These are phyloP conservation scores for Scaptomyza graminum DNA, from an alignment of 1,140 invertebrate species.

Conservation along the genomic window DNA sequence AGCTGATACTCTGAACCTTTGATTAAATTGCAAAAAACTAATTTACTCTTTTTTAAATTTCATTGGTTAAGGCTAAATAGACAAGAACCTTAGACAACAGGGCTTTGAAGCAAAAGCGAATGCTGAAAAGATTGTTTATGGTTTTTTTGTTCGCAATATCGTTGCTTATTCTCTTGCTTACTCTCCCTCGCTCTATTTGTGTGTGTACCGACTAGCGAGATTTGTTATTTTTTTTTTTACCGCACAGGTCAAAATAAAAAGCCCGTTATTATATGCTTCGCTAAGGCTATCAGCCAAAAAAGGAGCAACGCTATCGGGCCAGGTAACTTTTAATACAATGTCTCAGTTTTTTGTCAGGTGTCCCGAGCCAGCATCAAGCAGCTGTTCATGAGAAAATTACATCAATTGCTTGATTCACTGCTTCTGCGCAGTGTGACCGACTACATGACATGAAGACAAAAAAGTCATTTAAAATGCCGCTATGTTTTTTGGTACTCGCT, in stretches of 20 bases:
- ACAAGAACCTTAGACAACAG: slow-evolving; percentile 69
- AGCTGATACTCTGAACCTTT: slow-evolving; percentile 24
- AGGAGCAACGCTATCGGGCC: slow-evolving; percentile 32
- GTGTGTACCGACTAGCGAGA: slow-evolving; percentile 49
- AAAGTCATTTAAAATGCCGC: slow-evolving; percentile 44
- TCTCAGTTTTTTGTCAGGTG: slow-evolving; percentile 48
- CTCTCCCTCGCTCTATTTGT: background rate
- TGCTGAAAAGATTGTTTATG: slow-evolving; percentile 44
- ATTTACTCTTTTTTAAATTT: no score
- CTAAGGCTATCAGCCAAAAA: slow-evolving; percentile 35
- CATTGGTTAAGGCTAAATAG: background rate
- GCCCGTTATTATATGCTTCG: slow-evolving; percentile 49
- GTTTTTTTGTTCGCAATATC: slow-evolving; percentile 38
- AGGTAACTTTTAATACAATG: slow-evolving; percentile 48
- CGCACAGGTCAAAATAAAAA: slow-evolving; percentile 31
- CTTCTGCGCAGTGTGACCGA: slow-evolving; percentile 58
- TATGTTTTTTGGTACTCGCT: slow-evolving; percentile 21
- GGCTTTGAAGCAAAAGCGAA: slow-evolving; percentile 20
- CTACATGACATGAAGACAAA: background rate
- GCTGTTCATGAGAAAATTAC: slow-evolving; percentile 50
- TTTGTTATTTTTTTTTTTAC: slow-evolving; percentile 31
- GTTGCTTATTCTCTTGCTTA: slow-evolving; percentile 15
- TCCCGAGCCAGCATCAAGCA: slow-evolving; percentile 35
- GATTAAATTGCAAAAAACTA: no score
- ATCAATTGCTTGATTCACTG: background rate